These are phyloP conservation scores for Hesperia comma DNA, from an alignment of 2,888 invertebrate species.

Conservation along the genomic window DNA sequence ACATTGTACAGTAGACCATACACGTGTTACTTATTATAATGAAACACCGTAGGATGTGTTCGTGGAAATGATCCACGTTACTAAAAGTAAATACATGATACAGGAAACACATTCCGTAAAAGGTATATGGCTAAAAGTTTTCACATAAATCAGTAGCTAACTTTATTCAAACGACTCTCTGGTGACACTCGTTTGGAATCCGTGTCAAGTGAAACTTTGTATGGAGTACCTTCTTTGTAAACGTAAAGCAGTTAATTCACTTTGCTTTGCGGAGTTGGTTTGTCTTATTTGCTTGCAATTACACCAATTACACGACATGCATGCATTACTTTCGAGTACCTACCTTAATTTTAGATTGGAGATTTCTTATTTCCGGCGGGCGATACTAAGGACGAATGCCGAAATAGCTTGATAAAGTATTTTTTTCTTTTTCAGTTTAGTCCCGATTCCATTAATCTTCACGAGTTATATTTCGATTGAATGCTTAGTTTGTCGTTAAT, in stretches of 20 bases:
- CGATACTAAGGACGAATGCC: neutral
- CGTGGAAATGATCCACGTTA: conserved; percentile 8
- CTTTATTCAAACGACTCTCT: conserved; percentile 83
- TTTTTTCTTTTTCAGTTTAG: neutral
- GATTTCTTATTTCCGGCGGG: neutral
- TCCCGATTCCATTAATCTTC: too few relatives aligned
- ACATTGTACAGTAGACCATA: neutral
- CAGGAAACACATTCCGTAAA: conserved; percentile 61
- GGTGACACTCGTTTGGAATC: conserved; percentile 79
- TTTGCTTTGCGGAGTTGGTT: conserved; percentile 48
- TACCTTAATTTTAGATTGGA: neutral
- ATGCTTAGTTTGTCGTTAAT: too few relatives aligned
- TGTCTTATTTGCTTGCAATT: conserved; percentile 46
- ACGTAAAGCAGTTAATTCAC: conserved; percentile 58
- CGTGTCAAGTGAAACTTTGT: conserved; percentile 73
- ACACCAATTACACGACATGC: neutral
- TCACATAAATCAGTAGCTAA: conserved; percentile 80
- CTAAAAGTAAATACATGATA: conserved; percentile 54
- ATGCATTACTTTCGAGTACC: neutral
- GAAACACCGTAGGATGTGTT: conserved; percentile 3
- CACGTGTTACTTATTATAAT: conserved; percentile 6
- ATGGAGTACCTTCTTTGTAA: conserved; percentile 66
- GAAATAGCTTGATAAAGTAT: neutral
- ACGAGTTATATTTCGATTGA: too few relatives aligned
- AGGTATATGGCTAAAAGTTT: conserved; percentile 66